Evolutionary conservation across 2,113 vertebrate genomes (phyloP).

Genomic region (Cyrtonyx montezumae): DNA sequence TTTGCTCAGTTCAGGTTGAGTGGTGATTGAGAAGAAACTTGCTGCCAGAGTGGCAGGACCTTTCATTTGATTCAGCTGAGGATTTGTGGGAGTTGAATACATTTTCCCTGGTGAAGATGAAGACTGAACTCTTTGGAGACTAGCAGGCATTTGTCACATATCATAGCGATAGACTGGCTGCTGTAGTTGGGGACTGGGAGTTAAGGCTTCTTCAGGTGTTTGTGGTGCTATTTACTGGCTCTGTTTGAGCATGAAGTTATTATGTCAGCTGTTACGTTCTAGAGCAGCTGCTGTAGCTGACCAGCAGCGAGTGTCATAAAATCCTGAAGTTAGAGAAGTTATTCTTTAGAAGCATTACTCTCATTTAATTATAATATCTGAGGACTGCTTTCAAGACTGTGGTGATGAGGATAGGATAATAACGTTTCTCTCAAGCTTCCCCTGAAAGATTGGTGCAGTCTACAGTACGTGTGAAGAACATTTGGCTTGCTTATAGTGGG

Average conservation of each 20-base stretch:
- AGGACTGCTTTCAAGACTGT: not conserved
- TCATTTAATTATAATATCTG: not conserved
- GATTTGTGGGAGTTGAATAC: not conserved
- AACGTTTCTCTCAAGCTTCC: not conserved
- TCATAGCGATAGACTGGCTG: not conserved
- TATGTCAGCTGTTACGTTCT: conserved; percentile 11
- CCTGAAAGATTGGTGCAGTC: not conserved
- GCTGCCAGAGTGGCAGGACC: not conserved
- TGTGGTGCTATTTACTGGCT: conserved; percentile 11
- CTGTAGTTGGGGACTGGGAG: not conserved
- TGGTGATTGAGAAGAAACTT: not conserved
- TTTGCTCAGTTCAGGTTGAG: not conserved
- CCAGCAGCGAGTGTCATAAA: not conserved
- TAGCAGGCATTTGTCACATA: not conserved
- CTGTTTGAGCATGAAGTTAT: not conserved
- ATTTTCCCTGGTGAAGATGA: not conserved
- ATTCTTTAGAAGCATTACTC: not conserved
- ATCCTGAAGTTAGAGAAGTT: not conserved
- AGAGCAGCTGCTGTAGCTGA: not conserved
- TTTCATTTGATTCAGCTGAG: not conserved
- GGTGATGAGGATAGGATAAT: not conserved
- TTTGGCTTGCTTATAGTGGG: not conserved
- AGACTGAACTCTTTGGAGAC: not conserved
- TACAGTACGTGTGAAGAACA: not conserved
- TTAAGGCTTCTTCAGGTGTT: conserved; percentile 35